These are phyloP conservation scores for Heliconius hortense DNA, from an alignment of 2,888 invertebrate genomes.

Conservation along the genomic window DNA sequence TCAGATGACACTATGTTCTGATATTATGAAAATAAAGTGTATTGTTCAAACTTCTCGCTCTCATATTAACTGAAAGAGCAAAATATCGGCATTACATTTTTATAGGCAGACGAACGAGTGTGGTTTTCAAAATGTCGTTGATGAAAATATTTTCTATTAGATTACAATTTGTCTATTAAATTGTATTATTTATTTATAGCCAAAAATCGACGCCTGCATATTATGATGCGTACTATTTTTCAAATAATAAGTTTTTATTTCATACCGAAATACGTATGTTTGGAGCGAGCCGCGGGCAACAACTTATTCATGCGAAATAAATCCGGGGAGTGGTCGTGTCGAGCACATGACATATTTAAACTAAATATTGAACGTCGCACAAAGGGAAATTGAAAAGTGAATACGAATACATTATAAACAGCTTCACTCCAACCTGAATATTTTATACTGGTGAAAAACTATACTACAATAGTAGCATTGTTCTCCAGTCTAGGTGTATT, in stretches of 20 bases:
- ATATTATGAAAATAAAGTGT: not conserved
- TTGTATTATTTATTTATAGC: not conserved
- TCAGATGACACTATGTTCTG: not conserved
- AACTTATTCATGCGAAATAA: slow-evolving; percentile 20
- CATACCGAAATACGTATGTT: not conserved
- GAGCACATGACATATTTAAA: slow-evolving; percentile 17
- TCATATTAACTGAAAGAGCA: not conserved
- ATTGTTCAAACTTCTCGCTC: not conserved
- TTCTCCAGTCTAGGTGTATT: not conserved
- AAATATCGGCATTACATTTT: not conserved
- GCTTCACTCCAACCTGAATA: not conserved
- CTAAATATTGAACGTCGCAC: slow-evolving; percentile 18
- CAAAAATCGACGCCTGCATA: not conserved
- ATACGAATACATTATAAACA: slow-evolving; percentile 10
- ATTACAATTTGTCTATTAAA: not conserved
- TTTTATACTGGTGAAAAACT: not conserved
- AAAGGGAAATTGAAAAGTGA: slow-evolving; percentile 12
- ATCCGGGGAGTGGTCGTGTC: slow-evolving; percentile 13
- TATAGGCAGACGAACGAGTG: not conserved
- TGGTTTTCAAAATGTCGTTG: not conserved
- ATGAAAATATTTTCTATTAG: not conserved
- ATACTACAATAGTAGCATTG: not conserved
- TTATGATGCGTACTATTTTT: not conserved
- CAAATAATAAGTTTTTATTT: not conserved
- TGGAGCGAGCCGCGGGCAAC: slow-evolving; percentile 12